These are phyloP conservation scores for Steinernema khuongi DNA, from an alignment of 1,140 invertebrate genomes.

Conservation along the genomic window DNA sequence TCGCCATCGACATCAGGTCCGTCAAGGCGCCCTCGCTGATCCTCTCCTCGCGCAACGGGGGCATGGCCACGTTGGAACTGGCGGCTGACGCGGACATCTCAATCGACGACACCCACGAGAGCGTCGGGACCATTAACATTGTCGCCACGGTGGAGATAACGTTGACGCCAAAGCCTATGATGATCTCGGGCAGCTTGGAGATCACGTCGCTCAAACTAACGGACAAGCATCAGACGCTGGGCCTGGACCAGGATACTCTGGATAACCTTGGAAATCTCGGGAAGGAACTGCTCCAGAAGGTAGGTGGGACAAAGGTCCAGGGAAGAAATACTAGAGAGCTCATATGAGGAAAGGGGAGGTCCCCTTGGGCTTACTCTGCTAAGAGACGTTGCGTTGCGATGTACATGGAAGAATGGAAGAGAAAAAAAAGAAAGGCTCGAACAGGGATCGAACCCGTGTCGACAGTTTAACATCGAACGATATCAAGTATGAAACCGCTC, in stretches of 20 bases:
- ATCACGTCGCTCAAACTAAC: conserved; percentile 48
- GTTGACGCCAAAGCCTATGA: conserved; percentile 34
- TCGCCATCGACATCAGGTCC: conserved; percentile 47
- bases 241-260: conserved; percentile 54
- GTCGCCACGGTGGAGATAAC: conserved; percentile 45
- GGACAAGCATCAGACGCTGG: conserved; percentile 44
- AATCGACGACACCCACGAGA: conserved; percentile 52
- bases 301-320: too few relatives aligned
- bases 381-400: too few relatives aligned
- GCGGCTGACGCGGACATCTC: conserved; percentile 55
- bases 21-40: conserved; percentile 50
- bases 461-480: too few relatives aligned
- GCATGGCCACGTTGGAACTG: conserved; percentile 45
- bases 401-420: too few relatives aligned
- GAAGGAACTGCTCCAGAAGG: conserved; percentile 55
- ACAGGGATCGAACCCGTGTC: too few relatives aligned
- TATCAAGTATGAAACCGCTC: too few relatives aligned
- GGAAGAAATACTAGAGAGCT: too few relatives aligned
- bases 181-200: conserved; percentile 35
- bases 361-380: too few relatives aligned
- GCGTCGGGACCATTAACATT: conserved; percentile 46
- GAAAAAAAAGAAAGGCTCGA: background rate
- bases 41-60: conserved; percentile 45
- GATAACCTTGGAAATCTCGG: conserved; percentile 57
- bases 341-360: conserved; percentile 54